phyloP scores from a whole-genome alignment of 2,113 vertebrate species.

The Climacteris rufus region DNA sequence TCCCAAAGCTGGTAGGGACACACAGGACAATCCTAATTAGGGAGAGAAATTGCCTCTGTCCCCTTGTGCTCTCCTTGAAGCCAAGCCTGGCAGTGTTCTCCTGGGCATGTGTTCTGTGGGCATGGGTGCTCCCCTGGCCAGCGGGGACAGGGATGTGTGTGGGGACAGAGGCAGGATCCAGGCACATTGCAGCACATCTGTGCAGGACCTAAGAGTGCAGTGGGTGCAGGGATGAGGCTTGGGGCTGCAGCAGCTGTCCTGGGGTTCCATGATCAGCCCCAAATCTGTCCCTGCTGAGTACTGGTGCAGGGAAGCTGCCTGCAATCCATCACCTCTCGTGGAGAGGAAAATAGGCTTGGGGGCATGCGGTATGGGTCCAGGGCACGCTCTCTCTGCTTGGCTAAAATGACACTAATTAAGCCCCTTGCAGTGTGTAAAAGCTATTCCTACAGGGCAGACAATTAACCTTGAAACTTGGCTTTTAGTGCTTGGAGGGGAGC shows the following conservation, averaged over 20 bases:
- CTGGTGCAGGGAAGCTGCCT: background rate
- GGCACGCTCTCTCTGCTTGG: conserved; percentile 21
- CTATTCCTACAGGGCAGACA: conserved; percentile 47
- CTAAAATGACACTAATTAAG: conserved; percentile 61
- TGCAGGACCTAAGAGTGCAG: background rate
- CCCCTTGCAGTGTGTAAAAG: conserved; percentile 18
- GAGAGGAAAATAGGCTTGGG: conserved; percentile 23
- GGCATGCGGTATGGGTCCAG: background rate
- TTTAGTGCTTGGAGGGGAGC: conserved; percentile 50
- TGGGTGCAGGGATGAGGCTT: background rate
- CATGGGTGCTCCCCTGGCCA: background rate
- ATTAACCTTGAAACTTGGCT: conserved; percentile 62
- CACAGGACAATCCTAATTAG: background rate
- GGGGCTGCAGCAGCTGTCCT: background rate
- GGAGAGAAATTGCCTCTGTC: background rate
- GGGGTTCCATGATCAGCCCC: background rate
- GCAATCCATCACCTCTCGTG: background rate
- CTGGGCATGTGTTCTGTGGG: too few species aligned
- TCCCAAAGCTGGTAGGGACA: background rate
- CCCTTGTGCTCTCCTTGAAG: background rate
- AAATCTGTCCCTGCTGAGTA: background rate
- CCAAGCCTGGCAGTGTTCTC: background rate
- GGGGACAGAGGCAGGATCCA: background rate
- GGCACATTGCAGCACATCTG: background rate
- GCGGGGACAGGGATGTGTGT: rapidly evolving